A percentile compares a stretch with the other conserved stretches of the same genome.
phyloP scores from a whole-genome alignment of 2,888 invertebrate genomes.

The Sinhomidia bicolor region DNA sequence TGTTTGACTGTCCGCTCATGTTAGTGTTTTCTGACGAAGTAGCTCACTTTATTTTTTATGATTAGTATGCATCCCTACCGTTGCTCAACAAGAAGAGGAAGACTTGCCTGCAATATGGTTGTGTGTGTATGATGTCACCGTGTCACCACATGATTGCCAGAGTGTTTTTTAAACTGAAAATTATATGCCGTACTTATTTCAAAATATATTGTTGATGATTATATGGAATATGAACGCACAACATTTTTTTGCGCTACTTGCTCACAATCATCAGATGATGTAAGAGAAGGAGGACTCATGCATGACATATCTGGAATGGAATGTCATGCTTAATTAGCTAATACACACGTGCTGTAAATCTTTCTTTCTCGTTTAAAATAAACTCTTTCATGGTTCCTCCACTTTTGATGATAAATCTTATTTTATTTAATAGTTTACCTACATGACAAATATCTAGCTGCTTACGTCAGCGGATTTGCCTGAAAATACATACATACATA shows the following conservation, averaged over 20 bases:
- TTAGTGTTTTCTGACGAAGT: no score
- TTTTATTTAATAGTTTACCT: neutral
- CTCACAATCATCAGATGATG: conserved; percentile 19
- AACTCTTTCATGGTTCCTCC: neutral
- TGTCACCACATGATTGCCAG: neutral
- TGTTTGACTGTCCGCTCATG: neutral
- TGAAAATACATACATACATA: no score
- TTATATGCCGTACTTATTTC: neutral
- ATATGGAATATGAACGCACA: neutral
- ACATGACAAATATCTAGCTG: no score
- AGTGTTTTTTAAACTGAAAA: neutral
- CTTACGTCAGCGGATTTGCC: no score
- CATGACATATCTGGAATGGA: conserved; percentile 61
- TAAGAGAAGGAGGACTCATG: conserved; percentile 38
- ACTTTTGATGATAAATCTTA: conserved; percentile 33
- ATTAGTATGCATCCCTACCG: neutral
- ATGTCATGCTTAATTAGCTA: conserved; percentile 60
- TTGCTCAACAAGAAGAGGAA: no score
- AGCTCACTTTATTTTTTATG: no score
- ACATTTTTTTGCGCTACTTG: neutral
- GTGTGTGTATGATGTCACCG: no score
- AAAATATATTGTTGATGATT: no score
- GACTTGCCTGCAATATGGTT: neutral
- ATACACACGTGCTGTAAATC: conserved; percentile 58
- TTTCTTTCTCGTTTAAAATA: conserved; percentile 14